Percentiles rank a stretch among this genome's conserved stretches.
These are phyloP conservation scores for Gavialis gangeticus DNA, from an alignment of 2,113 vertebrate species.

Conservation along the genomic window DNA sequence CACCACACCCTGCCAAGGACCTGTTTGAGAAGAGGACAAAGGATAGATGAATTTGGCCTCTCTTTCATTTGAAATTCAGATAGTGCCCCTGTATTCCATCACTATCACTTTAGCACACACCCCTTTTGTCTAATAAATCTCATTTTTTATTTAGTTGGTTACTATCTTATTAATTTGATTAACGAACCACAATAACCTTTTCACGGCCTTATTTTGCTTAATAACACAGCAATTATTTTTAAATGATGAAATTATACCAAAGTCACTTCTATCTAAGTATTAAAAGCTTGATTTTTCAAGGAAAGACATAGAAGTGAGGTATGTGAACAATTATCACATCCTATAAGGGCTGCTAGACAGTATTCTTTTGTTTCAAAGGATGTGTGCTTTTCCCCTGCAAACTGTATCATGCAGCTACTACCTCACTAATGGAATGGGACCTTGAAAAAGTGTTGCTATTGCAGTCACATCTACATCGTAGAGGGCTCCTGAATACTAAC, in stretches of 20 bases:
- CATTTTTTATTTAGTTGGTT: background rate
- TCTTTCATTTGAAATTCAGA: background rate
- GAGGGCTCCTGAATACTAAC: background rate
- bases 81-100: background rate
- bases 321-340: background rate
- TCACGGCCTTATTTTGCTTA: background rate
- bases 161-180: background rate
- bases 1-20: background rate
- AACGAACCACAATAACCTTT: background rate
- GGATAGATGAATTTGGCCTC: background rate
- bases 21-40: background rate
- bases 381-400: background rate
- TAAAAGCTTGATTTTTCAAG: background rate
- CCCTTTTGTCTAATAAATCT: background rate
- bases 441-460: background rate
- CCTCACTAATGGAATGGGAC: background rate
- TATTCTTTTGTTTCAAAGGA: background rate
- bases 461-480: background rate
- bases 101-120: background rate
- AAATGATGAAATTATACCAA: background rate
- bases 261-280: background rate
- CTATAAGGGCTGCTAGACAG: background rate
- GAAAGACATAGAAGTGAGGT: background rate
- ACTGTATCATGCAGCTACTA: background rate
- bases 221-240: background rate